phyloP scores from a whole-genome alignment of 2,797 vertebrate species.

The Phrynocephalus vlangalii region DNA sequence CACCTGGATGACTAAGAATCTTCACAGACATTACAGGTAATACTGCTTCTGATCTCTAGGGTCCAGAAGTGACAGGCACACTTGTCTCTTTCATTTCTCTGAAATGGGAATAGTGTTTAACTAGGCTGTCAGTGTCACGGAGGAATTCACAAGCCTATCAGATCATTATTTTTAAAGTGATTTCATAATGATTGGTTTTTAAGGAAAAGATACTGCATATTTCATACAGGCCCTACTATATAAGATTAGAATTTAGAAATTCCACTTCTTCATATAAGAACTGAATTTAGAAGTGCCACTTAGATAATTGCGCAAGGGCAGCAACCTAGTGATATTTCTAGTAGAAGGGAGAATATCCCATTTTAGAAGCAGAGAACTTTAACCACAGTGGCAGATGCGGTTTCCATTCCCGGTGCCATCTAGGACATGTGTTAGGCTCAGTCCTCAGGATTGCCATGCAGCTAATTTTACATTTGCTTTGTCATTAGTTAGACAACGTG shows the following conservation, averaged over 20 bases:
- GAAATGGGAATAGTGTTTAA: conserved; percentile 19
- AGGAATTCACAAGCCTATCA: not conserved
- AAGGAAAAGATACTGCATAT: not conserved
- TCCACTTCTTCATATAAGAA: not conserved
- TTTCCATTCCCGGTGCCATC: not conserved
- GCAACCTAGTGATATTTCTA: conserved; percentile 19
- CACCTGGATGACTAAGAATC: too few species aligned
- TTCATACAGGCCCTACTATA: not conserved
- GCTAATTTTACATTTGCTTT: conserved; percentile 8
- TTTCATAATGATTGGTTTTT: not conserved
- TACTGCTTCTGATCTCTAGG: not conserved
- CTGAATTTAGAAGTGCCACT: conserved; percentile 13
- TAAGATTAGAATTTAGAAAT: not conserved
- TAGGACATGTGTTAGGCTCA: not conserved
- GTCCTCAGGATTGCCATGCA: not conserved
- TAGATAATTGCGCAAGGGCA: conserved; percentile 10
- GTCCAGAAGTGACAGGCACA: not conserved
- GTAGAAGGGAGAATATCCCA: not conserved
- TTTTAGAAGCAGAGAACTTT: conserved; percentile 20
- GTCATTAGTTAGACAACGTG: not conserved
- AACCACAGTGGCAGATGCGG: not conserved
- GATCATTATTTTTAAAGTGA: not conserved
- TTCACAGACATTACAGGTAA: not conserved
- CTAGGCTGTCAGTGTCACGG: not conserved
- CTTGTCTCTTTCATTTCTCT: conserved; percentile 6